Base-by-base conservation (phyloP, 2,797 vertebrate genomes). In the Chaetodon trifasciatus region DNA sequence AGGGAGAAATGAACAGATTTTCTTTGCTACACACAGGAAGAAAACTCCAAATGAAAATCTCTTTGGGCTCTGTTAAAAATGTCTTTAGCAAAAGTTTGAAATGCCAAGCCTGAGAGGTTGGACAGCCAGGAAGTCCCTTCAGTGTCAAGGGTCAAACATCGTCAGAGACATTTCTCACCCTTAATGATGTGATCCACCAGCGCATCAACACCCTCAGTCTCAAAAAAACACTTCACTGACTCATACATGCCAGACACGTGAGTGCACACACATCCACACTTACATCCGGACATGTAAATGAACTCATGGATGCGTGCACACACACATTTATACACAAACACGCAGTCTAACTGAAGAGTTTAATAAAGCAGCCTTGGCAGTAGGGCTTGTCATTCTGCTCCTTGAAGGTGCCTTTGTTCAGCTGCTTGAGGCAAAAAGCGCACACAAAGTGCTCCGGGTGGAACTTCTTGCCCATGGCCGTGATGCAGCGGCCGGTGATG, bases 381-480 rank as follows among this genome's bases (percentile, higher is more conserved):
- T 99, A 99, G 47, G 98, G 98, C 94, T 98, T 99, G 93, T 98
- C 97, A 0, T 99, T 98, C 95, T 99, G 98, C 95, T 99, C 97
- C 92, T 99, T 99, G 94, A 98, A 98, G 89, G 97, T 98, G 92
- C 98, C 97, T 94, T 98, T 98, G 96, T 99, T 98, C 73, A 98
- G 97, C 94, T 98, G 97, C 93, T 98, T 99, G 89, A 98, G 97
- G 90, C 98, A 99, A 93, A 98, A 99, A 91, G 98, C 97, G 62
- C 98, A 99, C 91, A 97, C 97, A 79, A 99, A 99, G 94, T 98
- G 98, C 96, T 99, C 97, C 0, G 97, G 98, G 93, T 99, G 98
- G 89, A 99, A 99, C 94, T 99, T 99, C 95, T 97, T 97, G 93
- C 95, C 96, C 97, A 99, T 99, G 78, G 98, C 98, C 1, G 98